These are phyloP conservation scores for Sceliomorpha sp. DNA, from an alignment of 2,888 invertebrate genomes.

Conservation along the genomic window DNA sequence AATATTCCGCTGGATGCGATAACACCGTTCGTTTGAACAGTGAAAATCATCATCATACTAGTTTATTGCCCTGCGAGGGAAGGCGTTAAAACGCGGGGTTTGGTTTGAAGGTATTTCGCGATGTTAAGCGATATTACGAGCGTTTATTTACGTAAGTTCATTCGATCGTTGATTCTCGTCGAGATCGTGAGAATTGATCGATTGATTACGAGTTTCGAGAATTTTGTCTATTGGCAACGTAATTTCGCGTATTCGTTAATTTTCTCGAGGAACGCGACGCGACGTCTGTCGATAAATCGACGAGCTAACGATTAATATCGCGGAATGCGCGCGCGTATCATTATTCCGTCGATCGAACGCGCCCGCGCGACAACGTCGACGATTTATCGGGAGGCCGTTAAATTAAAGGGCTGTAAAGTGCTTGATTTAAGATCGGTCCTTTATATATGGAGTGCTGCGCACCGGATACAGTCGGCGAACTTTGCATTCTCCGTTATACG, in stretches of 20 bases:
- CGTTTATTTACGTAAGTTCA: too few relatives aligned
- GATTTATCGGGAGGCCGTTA: constrained; percentile 23
- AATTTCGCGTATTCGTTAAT: too few relatives aligned
- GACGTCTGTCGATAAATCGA: too few relatives aligned
- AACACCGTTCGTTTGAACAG: neutral
- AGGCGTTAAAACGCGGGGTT: neutral
- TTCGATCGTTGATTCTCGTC: too few relatives aligned
- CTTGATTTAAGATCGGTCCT: constrained; percentile 56
- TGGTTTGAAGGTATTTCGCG: too few relatives aligned
- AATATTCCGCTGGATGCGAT: constrained; percentile 13
- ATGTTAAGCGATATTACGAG: too few relatives aligned
- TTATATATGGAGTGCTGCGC: constrained; percentile 26
- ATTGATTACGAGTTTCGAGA: too few relatives aligned
- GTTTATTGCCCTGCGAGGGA: constrained; percentile 18
- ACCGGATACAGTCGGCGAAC: constrained; percentile 23
- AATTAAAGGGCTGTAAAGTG: constrained; percentile 46
- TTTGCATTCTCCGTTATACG: constrained; percentile 20
- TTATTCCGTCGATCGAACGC: constrained; percentile 20
- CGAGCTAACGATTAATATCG: too few relatives aligned
- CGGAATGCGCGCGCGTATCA: constrained; percentile 19
- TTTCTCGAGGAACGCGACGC: too few relatives aligned
- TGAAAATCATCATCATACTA: constrained; percentile 31
- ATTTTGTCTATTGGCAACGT: too few relatives aligned
- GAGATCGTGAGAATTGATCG: too few relatives aligned
- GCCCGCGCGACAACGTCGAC: constrained; percentile 16